Conservation (phyloP, 2,888 invertebrate species). For the Mystacides longicornis region DNA sequence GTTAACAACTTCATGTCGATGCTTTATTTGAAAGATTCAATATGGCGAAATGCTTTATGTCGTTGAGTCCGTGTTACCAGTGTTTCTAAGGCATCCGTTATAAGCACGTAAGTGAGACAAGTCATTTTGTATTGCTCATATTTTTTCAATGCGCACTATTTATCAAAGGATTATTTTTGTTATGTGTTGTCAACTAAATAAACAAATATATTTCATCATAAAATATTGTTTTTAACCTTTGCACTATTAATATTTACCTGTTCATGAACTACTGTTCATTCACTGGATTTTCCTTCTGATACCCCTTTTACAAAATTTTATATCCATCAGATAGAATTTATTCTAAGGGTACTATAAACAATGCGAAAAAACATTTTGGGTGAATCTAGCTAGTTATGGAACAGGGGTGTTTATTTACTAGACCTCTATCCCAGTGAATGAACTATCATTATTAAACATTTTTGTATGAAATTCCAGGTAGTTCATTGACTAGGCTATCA, state of each 20-base stretch:
- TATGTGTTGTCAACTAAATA: neutral
- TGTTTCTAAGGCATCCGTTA: conserved; percentile 1
- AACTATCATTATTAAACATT: conserved; percentile 2
- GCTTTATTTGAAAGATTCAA: neutral
- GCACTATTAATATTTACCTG: neutral
- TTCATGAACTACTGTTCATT: neutral
- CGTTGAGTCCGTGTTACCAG: neutral
- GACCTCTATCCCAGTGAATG: conserved; percentile 3
- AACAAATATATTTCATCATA: neutral
- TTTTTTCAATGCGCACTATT: neutral
- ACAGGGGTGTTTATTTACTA: neutral
- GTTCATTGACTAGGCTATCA: neutral
- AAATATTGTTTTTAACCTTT: conserved; percentile 1
- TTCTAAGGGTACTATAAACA: neutral
- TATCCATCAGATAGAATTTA: conserved; percentile 1
- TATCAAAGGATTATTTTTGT: neutral
- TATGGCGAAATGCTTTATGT: neutral
- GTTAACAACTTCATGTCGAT: neutral
- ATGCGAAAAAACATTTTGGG: neutral
- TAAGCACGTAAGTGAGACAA: neutral
- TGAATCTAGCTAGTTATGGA: neutral
- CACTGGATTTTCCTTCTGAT: neutral
- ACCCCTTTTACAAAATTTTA: neutral
- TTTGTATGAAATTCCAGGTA: neutral
- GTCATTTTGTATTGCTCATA: neutral